Conservation (phyloP, 2,888 invertebrate genomes). For the Brachylomia viminalis region DNA sequence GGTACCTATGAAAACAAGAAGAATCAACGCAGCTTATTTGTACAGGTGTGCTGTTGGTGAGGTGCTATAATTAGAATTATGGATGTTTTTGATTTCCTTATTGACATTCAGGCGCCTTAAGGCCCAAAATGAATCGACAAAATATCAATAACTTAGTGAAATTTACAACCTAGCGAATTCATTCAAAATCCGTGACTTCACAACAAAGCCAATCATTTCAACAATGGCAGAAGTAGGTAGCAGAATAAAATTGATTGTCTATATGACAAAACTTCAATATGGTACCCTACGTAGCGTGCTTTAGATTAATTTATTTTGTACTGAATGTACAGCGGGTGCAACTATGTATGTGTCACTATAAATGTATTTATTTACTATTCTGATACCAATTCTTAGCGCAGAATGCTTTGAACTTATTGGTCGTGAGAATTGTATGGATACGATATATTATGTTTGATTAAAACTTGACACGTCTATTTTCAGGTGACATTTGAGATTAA, state of each 20-base stretch:
- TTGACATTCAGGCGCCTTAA: background rate
- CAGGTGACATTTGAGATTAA: background rate
- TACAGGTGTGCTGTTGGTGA: background rate
- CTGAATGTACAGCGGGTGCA: constrained; percentile 53
- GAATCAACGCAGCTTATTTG: background rate
- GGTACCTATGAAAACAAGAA: background rate
- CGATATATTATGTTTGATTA: background rate
- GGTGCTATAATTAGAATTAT: no score
- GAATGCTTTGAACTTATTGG: constrained; percentile 62
- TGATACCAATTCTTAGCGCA: constrained; percentile 77
- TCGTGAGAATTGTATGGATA: constrained; percentile 70
- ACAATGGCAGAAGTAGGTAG: constrained; percentile 27
- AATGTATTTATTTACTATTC: constrained; percentile 74
- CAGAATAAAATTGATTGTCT: constrained; percentile 15
- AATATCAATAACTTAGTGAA: background rate
- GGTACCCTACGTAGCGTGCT: constrained; percentile 50
- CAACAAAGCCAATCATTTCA: constrained; percentile 18
- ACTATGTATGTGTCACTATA: constrained; percentile 69
- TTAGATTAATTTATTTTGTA: constrained; percentile 76
- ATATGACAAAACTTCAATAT: constrained; percentile 63
- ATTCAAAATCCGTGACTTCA: constrained; percentile 16
- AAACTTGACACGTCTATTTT: background rate
- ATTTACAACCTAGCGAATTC: constrained; percentile 2
- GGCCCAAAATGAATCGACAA: constrained; percentile 3
- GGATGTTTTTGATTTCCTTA: no score